Percentiles rank a stretch among this genome's conserved stretches.
Conservation (phyloP, 1,140 invertebrate genomes). For the Psilanteris sp. region DNA sequence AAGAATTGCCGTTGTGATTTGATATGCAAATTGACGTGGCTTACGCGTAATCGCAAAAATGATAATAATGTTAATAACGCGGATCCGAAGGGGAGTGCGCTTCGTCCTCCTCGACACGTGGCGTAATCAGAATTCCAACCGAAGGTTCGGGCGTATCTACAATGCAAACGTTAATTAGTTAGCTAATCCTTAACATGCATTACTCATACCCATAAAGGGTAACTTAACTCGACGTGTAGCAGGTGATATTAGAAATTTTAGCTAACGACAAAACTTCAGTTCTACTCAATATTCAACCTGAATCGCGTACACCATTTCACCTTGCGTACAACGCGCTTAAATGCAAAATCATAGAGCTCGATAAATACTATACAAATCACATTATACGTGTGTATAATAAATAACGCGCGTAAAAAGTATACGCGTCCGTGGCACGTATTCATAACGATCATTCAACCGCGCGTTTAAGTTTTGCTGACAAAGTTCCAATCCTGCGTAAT, state of each 20-base stretch:
- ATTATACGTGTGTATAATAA: no score
- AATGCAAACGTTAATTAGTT: constrained; percentile 64
- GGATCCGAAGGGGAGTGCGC: constrained; percentile 1
- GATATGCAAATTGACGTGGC: constrained; percentile 15
- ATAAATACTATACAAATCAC: no score
- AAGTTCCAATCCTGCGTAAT: no score
- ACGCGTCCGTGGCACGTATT: no score
- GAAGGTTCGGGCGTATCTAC: constrained; percentile 56
- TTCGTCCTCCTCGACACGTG: constrained; percentile 33
- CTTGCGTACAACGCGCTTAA: constrained; percentile 23
- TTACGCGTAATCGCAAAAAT: constrained; percentile 30
- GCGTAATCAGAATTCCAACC: constrained; percentile 56
- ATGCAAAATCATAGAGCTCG: constrained; percentile 34
- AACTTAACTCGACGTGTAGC: constrained; percentile 59
- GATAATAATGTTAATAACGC: constrained; percentile 46
- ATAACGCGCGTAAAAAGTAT: no score
- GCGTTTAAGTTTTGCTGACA: no score
- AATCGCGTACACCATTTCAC: constrained; percentile 27
- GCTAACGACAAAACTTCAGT: constrained; percentile 57
- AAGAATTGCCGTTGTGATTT: constrained; percentile 5
- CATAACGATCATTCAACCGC: no score
- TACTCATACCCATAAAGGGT: constrained; percentile 58
- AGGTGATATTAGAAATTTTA: constrained; percentile 60
- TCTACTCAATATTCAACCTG: constrained; percentile 49
- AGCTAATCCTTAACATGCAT: constrained; percentile 63